Evolutionary conservation across 2,888 invertebrate species (phyloP).

Genomic region (Unio delphinus): DNA sequence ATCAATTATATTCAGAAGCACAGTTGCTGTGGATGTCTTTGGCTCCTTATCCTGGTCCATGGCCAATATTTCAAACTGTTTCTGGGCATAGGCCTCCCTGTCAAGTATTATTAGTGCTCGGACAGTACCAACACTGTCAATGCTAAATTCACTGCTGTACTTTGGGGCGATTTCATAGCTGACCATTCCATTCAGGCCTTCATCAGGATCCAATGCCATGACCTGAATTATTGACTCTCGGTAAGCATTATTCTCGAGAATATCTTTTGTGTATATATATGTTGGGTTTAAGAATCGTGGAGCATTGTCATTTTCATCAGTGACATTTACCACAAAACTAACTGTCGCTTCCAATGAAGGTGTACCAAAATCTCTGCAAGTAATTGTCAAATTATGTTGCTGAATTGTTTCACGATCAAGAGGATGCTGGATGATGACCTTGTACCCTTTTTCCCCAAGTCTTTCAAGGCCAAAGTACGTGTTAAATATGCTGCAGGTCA

Average conservation of each 20-base stretch:
- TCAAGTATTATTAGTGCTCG: conserved; percentile 34
- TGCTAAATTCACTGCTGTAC: conserved; percentile 56
- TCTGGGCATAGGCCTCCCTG: conserved; percentile 31
- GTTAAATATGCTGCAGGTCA: conserved; percentile 49
- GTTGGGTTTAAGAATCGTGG: conserved; percentile 41
- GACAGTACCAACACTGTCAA: conserved; percentile 77
- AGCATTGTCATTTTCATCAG: conserved; percentile 57
- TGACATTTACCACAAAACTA: conserved; percentile 40
- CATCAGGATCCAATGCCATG: conserved; percentile 47
- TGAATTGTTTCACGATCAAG: conserved; percentile 45
- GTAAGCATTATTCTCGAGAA: conserved; percentile 49
- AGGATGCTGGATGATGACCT: conserved; percentile 38
- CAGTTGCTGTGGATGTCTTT: conserved; percentile 37
- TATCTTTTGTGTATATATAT: conserved; percentile 34
- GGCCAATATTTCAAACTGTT: conserved; percentile 39
- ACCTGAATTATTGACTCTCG: conserved; percentile 46
- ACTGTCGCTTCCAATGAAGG: conserved; percentile 32
- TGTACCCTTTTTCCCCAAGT: conserved; percentile 26
- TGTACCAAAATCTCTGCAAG: conserved; percentile 48
- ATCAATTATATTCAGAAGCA: conserved; percentile 37
- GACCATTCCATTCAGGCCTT: conserved; percentile 37
- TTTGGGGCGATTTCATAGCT: conserved; percentile 73
- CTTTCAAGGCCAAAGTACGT: conserved; percentile 36
- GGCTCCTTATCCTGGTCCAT: conserved; percentile 38
- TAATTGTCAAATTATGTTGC: conserved; percentile 41